These are phyloP conservation scores for Polyergus mexicanus DNA, from an alignment of 1,140 invertebrate species.

Conservation along the genomic window DNA sequence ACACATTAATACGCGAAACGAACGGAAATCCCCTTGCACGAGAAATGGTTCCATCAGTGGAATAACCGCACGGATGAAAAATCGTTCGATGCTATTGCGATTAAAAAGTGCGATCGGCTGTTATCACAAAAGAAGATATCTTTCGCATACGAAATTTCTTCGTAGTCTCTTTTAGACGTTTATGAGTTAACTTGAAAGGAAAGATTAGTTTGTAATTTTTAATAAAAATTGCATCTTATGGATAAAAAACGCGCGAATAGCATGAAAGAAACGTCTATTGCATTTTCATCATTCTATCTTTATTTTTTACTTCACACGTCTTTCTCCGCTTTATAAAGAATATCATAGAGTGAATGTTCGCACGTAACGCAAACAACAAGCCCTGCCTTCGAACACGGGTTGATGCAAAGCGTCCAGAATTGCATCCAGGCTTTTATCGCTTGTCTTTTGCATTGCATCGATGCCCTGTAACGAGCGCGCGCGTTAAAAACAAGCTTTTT, in stretches of 20 bases:
- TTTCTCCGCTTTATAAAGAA: conserved; percentile 25
- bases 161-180: not conserved
- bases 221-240: not conserved
- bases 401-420: conserved; percentile 38
- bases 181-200: not conserved
- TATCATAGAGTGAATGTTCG: conserved; percentile 34
- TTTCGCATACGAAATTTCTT: conserved; percentile 23
- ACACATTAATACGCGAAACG: conserved; percentile 53
- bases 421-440: conserved; percentile 52
- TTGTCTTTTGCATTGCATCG: conserved; percentile 30
- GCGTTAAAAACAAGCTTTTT: conserved; percentile 12
- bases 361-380: conserved; percentile 30
- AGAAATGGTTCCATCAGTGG: conserved; percentile 55
- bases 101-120: conserved; percentile 33
- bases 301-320: conserved; percentile 39
- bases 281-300: conserved; percentile 23
- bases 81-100: conserved; percentile 30
- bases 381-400: not conserved
- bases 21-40: conserved; percentile 46
- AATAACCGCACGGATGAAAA: conserved; percentile 54
- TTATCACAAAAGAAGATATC: conserved; percentile 17
- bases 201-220: not conserved
- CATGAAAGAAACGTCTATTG: too few species aligned
- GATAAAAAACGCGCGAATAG: not conserved
- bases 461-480: not conserved